phyloP scores from a whole-genome alignment of 1,140 invertebrate species.

The Macrostomum lignano region DNA sequence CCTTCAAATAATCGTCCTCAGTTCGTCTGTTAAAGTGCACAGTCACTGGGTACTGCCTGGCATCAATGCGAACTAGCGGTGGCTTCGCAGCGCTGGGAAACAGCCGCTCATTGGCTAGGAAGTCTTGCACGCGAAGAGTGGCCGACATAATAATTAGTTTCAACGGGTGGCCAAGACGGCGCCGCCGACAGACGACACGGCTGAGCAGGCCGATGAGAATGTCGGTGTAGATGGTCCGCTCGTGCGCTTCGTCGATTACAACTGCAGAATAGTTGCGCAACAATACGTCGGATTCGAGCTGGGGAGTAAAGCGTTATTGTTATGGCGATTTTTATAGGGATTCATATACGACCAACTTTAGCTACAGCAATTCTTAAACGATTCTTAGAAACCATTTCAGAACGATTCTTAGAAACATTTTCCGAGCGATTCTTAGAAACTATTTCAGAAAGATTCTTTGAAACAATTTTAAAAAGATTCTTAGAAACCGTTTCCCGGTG shows the following conservation, averaged over 20 bases:
- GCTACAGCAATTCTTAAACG: no score
- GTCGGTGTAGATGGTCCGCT: slow-evolving; percentile 64
- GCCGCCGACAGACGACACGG: slow-evolving; percentile 38
- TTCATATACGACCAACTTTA: no score
- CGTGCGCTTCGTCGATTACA: slow-evolving; percentile 91
- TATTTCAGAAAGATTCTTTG: no score
- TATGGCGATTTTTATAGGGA: no score
- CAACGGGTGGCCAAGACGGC: slow-evolving; percentile 32
- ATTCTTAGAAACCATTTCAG: no score
- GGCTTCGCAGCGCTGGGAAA: slow-evolving; percentile 55
- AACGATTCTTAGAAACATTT: no score
- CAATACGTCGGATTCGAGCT: no score
- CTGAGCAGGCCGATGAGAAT: slow-evolving; percentile 81
- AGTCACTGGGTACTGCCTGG: slow-evolving; percentile 71
- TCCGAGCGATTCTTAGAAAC: no score
- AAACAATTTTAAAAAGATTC: no score
- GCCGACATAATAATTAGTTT: slow-evolving; percentile 95
- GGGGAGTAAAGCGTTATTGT: no score
- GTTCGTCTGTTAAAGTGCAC: slow-evolving; percentile 76
- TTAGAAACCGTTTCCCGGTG: no score
- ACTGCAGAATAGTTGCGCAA: slow-evolving; percentile 59
- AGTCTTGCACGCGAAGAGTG: slow-evolving; percentile 67
- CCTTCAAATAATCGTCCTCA: slow-evolving; percentile 54
- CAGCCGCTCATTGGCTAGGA: slow-evolving; percentile 47
- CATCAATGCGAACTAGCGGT: slow-evolving; percentile 35